These are phyloP conservation scores for Lanius ludovicianus DNA, from an alignment of 2,113 vertebrate genomes.

Conservation along the genomic window DNA sequence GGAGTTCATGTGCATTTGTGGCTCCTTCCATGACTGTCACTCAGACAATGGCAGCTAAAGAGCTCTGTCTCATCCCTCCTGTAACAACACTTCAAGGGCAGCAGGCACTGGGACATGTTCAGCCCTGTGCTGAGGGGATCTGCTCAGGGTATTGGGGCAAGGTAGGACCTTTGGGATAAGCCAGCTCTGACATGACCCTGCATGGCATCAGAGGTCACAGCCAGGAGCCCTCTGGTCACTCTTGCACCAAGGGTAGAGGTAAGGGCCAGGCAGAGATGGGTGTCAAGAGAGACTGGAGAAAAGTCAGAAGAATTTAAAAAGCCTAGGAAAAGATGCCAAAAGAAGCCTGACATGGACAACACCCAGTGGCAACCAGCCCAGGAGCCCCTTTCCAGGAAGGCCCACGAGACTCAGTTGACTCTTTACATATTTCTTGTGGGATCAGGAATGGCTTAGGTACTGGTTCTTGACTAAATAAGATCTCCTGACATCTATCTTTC, in stretches of 20 bases:
- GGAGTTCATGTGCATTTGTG: not conserved
- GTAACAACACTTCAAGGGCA: not conserved
- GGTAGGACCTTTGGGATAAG: not conserved
- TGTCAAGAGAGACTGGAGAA: not conserved
- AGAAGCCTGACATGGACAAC: not conserved
- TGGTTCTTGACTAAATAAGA: not conserved
- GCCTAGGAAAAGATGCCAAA: not conserved
- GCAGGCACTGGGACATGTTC: accelerated
- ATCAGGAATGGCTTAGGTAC: not conserved
- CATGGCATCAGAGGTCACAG: not conserved
- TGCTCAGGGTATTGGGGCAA: not conserved
- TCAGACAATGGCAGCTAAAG: accelerated
- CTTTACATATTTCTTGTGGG: not conserved
- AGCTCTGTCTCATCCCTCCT: not conserved
- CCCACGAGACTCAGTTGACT: not conserved
- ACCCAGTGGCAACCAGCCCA: not conserved
- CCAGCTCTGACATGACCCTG: not conserved
- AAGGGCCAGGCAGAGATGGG: not conserved
- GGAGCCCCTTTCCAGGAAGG: not conserved
- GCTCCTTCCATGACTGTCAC: not conserved
- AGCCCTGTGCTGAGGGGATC: not conserved
- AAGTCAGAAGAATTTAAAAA: not conserved
- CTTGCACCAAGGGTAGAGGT: not conserved
- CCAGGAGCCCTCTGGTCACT: not conserved
- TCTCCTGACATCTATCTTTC: not conserved